Conservation (phyloP, 2,797 vertebrate genomes). For the Cygnus olor region DNA sequence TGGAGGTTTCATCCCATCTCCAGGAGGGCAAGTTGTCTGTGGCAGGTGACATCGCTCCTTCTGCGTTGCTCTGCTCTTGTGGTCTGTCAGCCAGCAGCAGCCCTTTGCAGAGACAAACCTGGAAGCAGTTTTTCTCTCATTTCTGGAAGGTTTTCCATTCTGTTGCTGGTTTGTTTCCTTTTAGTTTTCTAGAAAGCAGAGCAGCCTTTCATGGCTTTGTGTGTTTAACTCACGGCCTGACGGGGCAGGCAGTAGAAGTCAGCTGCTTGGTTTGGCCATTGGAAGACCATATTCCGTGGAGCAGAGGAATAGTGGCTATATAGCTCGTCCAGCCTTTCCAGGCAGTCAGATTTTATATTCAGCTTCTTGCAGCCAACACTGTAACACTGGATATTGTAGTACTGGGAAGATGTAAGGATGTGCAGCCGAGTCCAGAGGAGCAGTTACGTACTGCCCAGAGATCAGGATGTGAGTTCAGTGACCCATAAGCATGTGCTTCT, state of each 20-base stretch:
- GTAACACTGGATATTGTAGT: neutral
- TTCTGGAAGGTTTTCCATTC: neutral
- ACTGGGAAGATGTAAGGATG: neutral
- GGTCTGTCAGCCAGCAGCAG: neutral
- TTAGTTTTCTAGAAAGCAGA: neutral
- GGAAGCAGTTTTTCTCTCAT: neutral
- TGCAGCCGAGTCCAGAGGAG: neutral
- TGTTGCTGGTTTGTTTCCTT: neutral
- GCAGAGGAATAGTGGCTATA: neutral
- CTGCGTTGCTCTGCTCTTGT: neutral
- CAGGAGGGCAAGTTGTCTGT: rapidly evolving
- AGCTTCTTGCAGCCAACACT: neutral
- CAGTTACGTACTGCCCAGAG: neutral
- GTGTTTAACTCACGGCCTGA: neutral
- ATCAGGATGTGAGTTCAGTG: neutral
- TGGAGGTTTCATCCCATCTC: neutral
- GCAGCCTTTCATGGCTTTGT: neutral
- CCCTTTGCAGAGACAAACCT: rapidly evolving
- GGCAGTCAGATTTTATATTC: neutral
- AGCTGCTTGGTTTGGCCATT: neutral
- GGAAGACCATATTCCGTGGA: neutral
- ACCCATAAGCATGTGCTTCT: neutral
- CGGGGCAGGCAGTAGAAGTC: neutral
- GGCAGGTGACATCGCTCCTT: neutral
- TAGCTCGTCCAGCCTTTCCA: neutral